phyloP scores from a whole-genome alignment of 2,888 invertebrate genomes.

The Lacanobia oleracea region DNA sequence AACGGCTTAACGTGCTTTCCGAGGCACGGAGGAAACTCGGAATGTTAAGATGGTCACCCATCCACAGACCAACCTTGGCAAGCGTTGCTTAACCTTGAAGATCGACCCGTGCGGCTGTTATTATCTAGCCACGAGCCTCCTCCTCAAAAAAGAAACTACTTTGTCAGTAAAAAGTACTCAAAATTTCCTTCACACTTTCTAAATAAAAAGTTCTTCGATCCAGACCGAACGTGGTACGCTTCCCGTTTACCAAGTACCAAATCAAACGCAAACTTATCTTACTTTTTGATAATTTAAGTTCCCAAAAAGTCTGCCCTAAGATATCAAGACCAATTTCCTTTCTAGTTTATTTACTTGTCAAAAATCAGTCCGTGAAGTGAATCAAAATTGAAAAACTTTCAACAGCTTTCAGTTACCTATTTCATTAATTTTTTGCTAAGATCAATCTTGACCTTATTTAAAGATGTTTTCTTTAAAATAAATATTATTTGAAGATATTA shows the following conservation, averaged over 20 bases:
- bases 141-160: too few species aligned
- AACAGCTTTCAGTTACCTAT: neutral
- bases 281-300: conserved; percentile 35
- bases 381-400: conserved; percentile 54
- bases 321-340: conserved; percentile 25
- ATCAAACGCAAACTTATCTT: conserved; percentile 13
- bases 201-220: conserved; percentile 22
- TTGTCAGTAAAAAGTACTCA: neutral
- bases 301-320: neutral
- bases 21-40: too few species aligned
- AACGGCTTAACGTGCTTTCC: too few species aligned
- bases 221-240: neutral
- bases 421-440: neutral
- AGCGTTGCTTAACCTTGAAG: too few species aligned
- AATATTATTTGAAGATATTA: conserved; percentile 7
- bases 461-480: neutral
- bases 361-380: conserved; percentile 9
- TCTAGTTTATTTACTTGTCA: conserved; percentile 28
- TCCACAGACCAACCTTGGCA: too few species aligned
- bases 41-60: too few species aligned
- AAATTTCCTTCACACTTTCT: neutral
- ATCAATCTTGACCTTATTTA: conserved; percentile 6
- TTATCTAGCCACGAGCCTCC: too few species aligned
- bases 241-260: conserved; percentile 1
- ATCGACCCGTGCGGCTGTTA: too few species aligned